Percentiles rank a stretch among this genome's conserved stretches.
Evolutionary conservation across 2,888 invertebrate genomes (phyloP).

Genomic region (Tipula vernalis): DNA sequence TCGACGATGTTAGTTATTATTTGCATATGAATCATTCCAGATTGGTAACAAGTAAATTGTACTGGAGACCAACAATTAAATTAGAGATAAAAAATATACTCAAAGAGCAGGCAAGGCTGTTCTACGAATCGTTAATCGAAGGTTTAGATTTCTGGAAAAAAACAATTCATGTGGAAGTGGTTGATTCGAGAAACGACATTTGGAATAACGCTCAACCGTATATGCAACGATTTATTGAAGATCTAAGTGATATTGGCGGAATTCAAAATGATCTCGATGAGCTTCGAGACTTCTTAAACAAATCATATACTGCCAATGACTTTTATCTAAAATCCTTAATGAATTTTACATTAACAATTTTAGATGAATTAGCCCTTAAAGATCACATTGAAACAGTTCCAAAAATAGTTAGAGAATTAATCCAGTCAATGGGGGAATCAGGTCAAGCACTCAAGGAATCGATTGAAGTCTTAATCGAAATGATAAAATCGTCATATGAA

Average conservation of each 20-base stretch:
- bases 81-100: conserved; percentile 42
- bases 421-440: conserved; percentile 77
- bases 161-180: conserved; percentile 55
- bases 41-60: conserved; percentile 61
- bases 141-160: conserved; percentile 51
- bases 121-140: conserved; percentile 40
- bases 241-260: conserved; percentile 38
- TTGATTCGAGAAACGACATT: conserved; percentile 50
- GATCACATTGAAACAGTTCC: conserved; percentile 68
- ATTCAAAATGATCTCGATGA: conserved; percentile 47
- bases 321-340: conserved; percentile 72
- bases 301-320: conserved; percentile 68
- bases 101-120: conserved; percentile 32
- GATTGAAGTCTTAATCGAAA: conserved; percentile 58
- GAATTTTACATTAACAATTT: conserved; percentile 50
- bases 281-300: conserved; percentile 55
- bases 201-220: conserved; percentile 66
- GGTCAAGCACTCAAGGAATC: conserved; percentile 66
- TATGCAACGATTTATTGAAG: conserved; percentile 55
- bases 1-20: conserved; percentile 67
- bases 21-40: conserved; percentile 73
- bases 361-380: conserved; percentile 66
- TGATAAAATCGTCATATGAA: conserved; percentile 56
- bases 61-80: conserved; percentile 67
- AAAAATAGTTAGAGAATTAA: conserved; percentile 67